Evolutionary conservation across 2,113 vertebrate species (phyloP).

Genomic region (Cinclus cinclus): DNA sequence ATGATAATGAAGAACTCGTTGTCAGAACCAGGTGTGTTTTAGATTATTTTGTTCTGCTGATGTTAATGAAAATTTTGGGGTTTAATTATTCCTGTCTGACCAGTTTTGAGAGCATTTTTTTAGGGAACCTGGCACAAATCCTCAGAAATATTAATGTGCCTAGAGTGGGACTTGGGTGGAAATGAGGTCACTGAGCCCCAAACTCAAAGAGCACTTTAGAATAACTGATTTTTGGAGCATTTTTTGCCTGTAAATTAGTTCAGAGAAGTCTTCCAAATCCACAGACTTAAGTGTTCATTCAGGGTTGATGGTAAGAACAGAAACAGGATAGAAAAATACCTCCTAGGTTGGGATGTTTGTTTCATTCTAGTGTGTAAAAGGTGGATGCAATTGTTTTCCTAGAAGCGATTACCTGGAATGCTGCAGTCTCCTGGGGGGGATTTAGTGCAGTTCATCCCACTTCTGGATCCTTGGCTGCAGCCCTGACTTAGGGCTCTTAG

Average conservation of each 20-base stretch:
- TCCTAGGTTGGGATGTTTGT: neutral
- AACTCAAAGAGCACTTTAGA: neutral
- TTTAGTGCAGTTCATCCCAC: neutral
- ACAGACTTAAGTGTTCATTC: neutral
- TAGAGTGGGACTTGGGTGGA: neutral
- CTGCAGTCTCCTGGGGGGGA: neutral
- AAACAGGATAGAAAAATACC: neutral
- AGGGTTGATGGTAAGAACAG: neutral
- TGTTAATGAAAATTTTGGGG: neutral
- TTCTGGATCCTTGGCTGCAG: neutral
- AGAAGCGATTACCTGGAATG: neutral
- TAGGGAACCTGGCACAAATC: neutral
- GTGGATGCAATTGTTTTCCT: neutral
- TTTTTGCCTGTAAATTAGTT: neutral
- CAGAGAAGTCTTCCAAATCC: neutral
- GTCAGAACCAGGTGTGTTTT: slow-evolving; percentile 80
- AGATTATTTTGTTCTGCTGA: neutral
- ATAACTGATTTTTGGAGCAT: neutral
- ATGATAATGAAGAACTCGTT: slow-evolving; percentile 78
- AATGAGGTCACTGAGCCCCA: neutral
- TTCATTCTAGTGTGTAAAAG: neutral
- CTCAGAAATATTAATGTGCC: neutral
- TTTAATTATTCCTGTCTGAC: neutral
- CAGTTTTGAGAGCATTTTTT: neutral
- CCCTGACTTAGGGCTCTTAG: neutral